Evolutionary conservation across 23 tunicate genomes (phyloP).

Genomic region (Trididemnum clinides): DNA sequence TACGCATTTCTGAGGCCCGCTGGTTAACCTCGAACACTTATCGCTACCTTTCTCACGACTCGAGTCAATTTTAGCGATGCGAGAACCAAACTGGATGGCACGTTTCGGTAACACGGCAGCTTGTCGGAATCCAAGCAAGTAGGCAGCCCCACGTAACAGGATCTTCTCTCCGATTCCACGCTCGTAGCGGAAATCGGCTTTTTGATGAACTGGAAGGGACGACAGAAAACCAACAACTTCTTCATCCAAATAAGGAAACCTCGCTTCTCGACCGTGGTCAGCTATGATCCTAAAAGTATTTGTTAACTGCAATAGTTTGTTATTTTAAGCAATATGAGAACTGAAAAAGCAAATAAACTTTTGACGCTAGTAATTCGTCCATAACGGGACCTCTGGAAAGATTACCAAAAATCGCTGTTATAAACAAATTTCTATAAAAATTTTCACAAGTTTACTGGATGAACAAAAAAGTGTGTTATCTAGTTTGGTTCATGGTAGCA

Average conservation of each 20-base stretch:
- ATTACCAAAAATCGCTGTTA: too few relatives aligned
- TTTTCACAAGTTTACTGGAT: too few relatives aligned
- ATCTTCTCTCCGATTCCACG: slow-evolving; percentile 91
- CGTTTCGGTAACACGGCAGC: slow-evolving; percentile 80
- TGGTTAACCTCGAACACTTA: slow-evolving; percentile 43
- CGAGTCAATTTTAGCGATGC: slow-evolving; percentile 81
- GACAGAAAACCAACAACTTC: slow-evolving; percentile 54
- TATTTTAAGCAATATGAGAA: too few relatives aligned
- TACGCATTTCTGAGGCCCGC: too few relatives aligned
- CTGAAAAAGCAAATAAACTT: too few relatives aligned
- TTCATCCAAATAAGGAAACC: slow-evolving; percentile 90
- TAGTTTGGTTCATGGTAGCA: too few relatives aligned
- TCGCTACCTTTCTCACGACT: slow-evolving; percentile 80
- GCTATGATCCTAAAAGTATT: slow-evolving; percentile 76
- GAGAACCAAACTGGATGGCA: slow-evolving; percentile 98
- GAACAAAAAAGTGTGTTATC: too few relatives aligned
- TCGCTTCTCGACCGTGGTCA: slow-evolving; percentile 82
- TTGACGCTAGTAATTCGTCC: too few relatives aligned
- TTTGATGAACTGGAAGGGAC: slow-evolving; percentile 35
- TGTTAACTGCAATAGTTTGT: too few relatives aligned
- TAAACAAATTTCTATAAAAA: too few relatives aligned
- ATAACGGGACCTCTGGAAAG: too few relatives aligned
- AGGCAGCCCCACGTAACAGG: slow-evolving; percentile 74
- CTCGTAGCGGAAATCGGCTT: slow-evolving; percentile 44
- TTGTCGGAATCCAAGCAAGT: slow-evolving; percentile 55